Base-by-base conservation (phyloP, 2,888 invertebrate genomes). In the Chloroclysta siterata region DNA sequence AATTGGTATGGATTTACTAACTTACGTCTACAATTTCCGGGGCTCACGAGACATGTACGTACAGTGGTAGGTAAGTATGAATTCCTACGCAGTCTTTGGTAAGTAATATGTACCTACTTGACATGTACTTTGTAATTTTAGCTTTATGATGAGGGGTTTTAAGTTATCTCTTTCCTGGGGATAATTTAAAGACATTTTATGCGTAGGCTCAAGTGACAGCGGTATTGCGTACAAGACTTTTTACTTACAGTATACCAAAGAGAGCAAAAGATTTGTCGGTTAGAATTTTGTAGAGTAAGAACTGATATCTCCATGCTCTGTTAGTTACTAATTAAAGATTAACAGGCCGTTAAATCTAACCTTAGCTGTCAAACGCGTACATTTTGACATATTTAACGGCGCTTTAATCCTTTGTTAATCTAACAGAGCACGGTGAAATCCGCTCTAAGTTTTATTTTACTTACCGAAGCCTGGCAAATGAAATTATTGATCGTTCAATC, bases 91-190 rank as follows among this genome's bases (percentile, higher is more conserved):
- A 44, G 48, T 48, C 51, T 52, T 56, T 41, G 14, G 48, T 44
- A 58, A 15, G 57, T 44, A 58, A 44, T 41, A 14, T 52, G n/a
- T 44, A 44, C n/a, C 7, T 52, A 14, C 48, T 48, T 29, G n/a
- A 29, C 52, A 7, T 11, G 51, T 52, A 56, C 33, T 52, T 56
- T 46, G 52, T 55, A 36, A 56, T 52, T 51, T 56, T 36, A 55
- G 39, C 47, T 28, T 17, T 50, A 42, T 41, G 41, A 33, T 8
- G 8, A 8, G 14, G n/a, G n/a, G n/a, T n/a, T n/a, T n/a, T n/a
- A n/a, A n/a, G n/a, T n/a, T n/a, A n/a, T 53, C 47, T 53, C 14
- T 58, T 51, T 44, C 57, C 33, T 29, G 17, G 13, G 33, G 13
- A 46, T 46, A 46, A 44, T n/a, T 29, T n/a, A n/a, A n/a, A 33